Conservation (phyloP, 2,113 vertebrate species). For the Ancistrus triradiatus region DNA sequence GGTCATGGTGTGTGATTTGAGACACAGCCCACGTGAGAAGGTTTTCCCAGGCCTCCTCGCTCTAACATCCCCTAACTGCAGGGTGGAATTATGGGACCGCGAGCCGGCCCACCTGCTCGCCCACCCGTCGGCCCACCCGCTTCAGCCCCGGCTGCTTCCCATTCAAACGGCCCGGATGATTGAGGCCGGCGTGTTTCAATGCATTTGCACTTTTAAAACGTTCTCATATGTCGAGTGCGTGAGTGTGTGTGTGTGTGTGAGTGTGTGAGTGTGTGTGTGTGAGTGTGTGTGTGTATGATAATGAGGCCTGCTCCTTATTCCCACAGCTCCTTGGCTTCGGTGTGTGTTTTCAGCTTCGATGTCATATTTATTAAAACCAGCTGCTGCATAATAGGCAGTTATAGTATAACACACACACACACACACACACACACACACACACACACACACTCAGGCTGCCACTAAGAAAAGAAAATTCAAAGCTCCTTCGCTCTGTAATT, state of each 20-base stretch:
- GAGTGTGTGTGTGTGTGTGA: constrained; percentile 9
- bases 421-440: background rate
- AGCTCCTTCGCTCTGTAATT: background rate
- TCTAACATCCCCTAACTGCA: background rate
- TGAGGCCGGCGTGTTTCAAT: constrained; percentile 13
- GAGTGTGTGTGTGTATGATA: constrained; percentile 53
- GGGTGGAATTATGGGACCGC: constrained; percentile 8
- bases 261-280: no score
- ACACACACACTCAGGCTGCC: constrained; percentile 10
- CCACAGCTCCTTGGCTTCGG: constrained; percentile 59
- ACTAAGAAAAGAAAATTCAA: background rate
- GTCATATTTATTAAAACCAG: constrained; percentile 72
- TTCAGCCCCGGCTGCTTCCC: constrained; percentile 10
- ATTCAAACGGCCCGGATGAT: background rate
- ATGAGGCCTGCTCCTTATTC: constrained; percentile 48
- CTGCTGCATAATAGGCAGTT: constrained; percentile 72
- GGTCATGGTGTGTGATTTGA: constrained; percentile 11
- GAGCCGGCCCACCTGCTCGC: background rate
- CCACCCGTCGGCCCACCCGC: no score
- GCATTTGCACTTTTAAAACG: constrained; percentile 19
- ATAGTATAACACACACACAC: constrained; percentile 19
- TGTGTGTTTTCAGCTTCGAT: constrained; percentile 54
- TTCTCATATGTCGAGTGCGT: constrained; percentile 37
- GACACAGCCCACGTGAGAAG: background rate
- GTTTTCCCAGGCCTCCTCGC: constrained; percentile 1